Evolutionary conservation across 2,797 vertebrate genomes (phyloP).

Genomic region (Sebastes taczanowskii): DNA sequence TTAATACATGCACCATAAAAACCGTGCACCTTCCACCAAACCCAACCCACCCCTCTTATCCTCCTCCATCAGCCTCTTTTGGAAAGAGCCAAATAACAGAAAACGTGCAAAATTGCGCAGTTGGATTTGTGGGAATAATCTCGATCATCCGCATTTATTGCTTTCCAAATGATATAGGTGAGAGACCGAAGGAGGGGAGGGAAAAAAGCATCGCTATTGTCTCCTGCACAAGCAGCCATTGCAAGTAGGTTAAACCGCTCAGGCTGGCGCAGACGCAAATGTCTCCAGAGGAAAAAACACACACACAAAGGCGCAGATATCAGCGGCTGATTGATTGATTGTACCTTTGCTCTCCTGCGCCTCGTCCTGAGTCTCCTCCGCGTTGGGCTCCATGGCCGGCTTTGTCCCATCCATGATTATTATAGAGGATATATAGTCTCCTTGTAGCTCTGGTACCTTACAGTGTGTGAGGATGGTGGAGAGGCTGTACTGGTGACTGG

Average conservation of each 20-base stretch:
- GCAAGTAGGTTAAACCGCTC: constrained; percentile 75
- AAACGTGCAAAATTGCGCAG: constrained; percentile 2
- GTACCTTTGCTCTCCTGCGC: constrained; percentile 98
- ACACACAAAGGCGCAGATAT: constrained; percentile 30
- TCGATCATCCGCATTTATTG: neutral
- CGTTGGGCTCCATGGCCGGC: constrained; percentile 95
- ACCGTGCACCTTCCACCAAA: neutral
- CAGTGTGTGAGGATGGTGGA: constrained; percentile 64
- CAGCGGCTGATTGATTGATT: neutral
- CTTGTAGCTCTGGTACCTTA: constrained; percentile 70
- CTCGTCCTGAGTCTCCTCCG: constrained; percentile 95
- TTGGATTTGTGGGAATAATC: neutral
- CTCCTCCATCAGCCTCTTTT: neutral
- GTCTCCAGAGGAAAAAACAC: constrained; percentile 45
- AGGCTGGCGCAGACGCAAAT: constrained; percentile 74
- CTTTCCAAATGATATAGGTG: constrained; percentile 2
- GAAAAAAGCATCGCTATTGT: constrained; percentile 58
- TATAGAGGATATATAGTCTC: constrained; percentile 82
- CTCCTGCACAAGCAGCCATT: constrained; percentile 49
- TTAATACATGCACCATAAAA: constrained; percentile 53
- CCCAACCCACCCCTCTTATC: constrained; percentile 4
- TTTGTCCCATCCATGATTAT: constrained; percentile 93
- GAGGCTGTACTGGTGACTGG: constrained; percentile 71
- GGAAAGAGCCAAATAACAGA: constrained; percentile 10
- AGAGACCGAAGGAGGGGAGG: neutral